Evolutionary conservation across 2,797 vertebrate species (phyloP), one percentile per base, ranked within the genome.

Genomic region (Gymnothorax javanicus): DNA sequence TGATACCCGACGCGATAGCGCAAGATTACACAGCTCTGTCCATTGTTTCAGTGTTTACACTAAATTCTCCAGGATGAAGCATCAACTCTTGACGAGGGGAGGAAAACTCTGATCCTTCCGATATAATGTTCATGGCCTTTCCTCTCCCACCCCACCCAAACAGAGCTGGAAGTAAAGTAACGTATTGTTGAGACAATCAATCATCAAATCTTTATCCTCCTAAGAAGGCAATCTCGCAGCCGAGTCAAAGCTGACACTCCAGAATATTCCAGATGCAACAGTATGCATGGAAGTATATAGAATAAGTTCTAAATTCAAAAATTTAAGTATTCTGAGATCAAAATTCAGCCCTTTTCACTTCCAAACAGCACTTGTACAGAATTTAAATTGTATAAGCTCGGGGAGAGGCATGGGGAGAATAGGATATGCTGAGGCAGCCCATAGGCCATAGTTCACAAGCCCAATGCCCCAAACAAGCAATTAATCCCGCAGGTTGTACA

Each of bases 31-130:
- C 27, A 13, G 71, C 64, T 8, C 64, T 73, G 13, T 79, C 43
- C 43, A 79, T 52, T 79, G 75, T 79, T 79, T 52, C 15, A 79
- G 13, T 79, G 33, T 52, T 79, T 79, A 79, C 33, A 50, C 43
- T 15, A 79, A 52, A 20, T 50, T 79, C 43, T 79, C 17, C 43
- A 1, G 43, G 15, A 79, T 52, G 13, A 50, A 52, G 17, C 75
- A 12, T 79, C 8, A 17, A 79, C 75, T 17, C 7, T 79, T 50
- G 33, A 52, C 52, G 75, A 79, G 75, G 75, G 50, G 75, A 1
- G 75, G 75, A 79, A 52, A 79, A 50, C 8, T 7, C 33, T 50
- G 6, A 20, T n/a, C 64, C 23, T 50, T 50, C 5, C 33, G 20
- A 73, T 43, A 43, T 73, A 52, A 52, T 79, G 43, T 52, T 17